Conservation (phyloP, 2,797 vertebrate species). For the Pseudochromis fuscus region DNA sequence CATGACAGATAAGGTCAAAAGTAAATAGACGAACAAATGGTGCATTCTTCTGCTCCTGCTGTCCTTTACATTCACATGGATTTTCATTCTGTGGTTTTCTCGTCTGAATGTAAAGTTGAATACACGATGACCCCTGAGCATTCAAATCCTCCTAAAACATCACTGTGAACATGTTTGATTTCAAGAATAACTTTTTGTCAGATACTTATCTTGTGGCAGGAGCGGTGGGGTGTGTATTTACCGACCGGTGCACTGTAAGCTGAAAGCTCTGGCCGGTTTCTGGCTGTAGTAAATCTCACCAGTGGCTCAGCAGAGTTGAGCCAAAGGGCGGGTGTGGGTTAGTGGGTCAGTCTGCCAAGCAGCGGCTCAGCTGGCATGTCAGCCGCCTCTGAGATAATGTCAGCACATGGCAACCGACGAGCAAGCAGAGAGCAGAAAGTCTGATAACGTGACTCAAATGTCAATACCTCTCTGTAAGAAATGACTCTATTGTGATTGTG, state of each 20-base stretch:
- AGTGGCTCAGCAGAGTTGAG: constrained; percentile 21
- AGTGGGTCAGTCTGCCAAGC: constrained; percentile 63
- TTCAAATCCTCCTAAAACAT: constrained; percentile 12
- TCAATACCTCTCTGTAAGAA: background rate
- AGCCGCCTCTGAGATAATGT: constrained; percentile 49
- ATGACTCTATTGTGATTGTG: background rate
- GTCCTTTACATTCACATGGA: constrained; percentile 36
- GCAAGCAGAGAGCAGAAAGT: background rate
- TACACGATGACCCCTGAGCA: background rate
- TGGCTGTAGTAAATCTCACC: constrained; percentile 56
- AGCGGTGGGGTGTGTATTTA: constrained; percentile 4
- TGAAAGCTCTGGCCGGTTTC: constrained; percentile 22
- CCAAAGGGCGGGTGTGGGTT: constrained; percentile 49
- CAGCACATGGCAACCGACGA: constrained; percentile 26
- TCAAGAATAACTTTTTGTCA: background rate
- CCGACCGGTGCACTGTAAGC: constrained; percentile 30
- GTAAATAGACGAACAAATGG: constrained; percentile 51
- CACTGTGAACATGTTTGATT: background rate
- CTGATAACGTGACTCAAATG: background rate
- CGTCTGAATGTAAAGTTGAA: constrained; percentile 17
- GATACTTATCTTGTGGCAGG: constrained; percentile 13
- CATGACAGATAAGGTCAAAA: constrained; percentile 55
- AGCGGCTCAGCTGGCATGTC: constrained; percentile 43
- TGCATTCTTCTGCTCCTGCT: constrained; percentile 24
- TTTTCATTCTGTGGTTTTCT: constrained; percentile 14